phyloP scores from a whole-genome alignment of 2,113 vertebrate species.

The Syngnathoides biaculeatus region DNA sequence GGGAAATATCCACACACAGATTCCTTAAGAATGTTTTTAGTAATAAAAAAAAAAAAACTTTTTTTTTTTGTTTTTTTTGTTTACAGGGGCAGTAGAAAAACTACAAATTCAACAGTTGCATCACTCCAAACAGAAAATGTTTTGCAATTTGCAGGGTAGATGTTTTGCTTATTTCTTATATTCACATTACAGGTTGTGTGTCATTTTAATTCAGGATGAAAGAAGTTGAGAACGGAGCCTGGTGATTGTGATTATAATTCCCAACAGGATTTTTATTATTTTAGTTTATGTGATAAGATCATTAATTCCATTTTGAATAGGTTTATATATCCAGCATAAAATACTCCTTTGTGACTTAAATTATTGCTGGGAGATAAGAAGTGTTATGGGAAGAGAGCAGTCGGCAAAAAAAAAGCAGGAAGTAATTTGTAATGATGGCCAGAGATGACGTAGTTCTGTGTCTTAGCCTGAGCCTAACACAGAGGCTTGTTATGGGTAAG shows the following conservation, averaged over 20 bases:
- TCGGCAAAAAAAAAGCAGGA: slow-evolving; percentile 42
- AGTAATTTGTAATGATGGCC: slow-evolving; percentile 57
- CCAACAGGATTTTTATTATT: slow-evolving; percentile 68
- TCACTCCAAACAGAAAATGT: slow-evolving; percentile 24
- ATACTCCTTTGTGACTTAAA: slow-evolving; percentile 69
- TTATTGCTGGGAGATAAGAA: slow-evolving; percentile 66
- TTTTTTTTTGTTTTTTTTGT: slow-evolving; percentile 4
- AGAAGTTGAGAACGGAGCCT: slow-evolving; percentile 26
- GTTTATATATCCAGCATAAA: slow-evolving; percentile 72
- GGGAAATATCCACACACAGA: background rate
- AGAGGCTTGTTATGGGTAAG: slow-evolving; percentile 40
- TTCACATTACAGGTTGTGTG: slow-evolving; percentile 41
- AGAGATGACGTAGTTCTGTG: slow-evolving; percentile 55
- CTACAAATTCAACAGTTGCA: slow-evolving; percentile 18
- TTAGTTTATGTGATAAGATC: slow-evolving; percentile 61
- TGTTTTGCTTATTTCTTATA: slow-evolving; percentile 43
- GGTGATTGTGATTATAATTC: slow-evolving; percentile 42
- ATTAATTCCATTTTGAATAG: slow-evolving; percentile 75
- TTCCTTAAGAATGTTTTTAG: background rate
- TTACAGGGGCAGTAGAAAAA: slow-evolving; percentile 8
- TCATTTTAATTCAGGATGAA: slow-evolving; percentile 54
- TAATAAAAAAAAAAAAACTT: slow-evolving; percentile 7
- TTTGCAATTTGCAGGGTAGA: slow-evolving; percentile 53
- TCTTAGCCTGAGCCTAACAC: slow-evolving; percentile 57
- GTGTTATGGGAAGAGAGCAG: slow-evolving; percentile 55